Conservation (phyloP, 1,140 invertebrate species). For the Eciton burchellii region DNA sequence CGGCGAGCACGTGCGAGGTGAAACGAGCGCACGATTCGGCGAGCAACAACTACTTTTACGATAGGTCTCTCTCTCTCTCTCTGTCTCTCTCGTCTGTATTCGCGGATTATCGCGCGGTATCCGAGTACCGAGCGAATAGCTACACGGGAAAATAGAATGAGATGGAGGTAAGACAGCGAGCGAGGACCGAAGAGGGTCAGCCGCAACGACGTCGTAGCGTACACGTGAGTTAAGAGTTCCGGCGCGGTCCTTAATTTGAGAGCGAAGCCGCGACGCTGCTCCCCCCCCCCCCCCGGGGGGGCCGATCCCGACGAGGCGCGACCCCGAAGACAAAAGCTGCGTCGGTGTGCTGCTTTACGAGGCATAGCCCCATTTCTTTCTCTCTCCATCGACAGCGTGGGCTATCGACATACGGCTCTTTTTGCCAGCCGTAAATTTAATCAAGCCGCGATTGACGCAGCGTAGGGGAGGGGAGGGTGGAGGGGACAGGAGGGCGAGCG, state of each 20-base stretch:
- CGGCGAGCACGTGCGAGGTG: conserved; percentile 38
- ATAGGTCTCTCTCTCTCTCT: conserved; percentile 8
- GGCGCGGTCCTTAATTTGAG: conserved; percentile 57
- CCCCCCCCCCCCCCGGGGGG: no score
- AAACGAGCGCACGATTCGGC: conserved; percentile 48
- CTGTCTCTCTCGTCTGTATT: conserved; percentile 39
- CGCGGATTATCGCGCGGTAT: conserved; percentile 53
- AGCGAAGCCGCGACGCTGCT: conserved; percentile 14
- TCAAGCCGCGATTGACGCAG: conserved; percentile 76
- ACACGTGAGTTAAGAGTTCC: conserved; percentile 60
- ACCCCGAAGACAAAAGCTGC: conserved; percentile 37
- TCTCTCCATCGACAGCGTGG: conserved; percentile 24
- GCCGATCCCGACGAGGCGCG: conserved; percentile 25
- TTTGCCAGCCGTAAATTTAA: conserved; percentile 72
- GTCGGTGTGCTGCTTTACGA: conserved; percentile 60
- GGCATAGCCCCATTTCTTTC: no score
- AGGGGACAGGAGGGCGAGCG: background rate
- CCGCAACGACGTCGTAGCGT: conserved; percentile 16
- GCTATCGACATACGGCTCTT: conserved; percentile 45
- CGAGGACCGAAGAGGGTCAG: conserved; percentile 25
- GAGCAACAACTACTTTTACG: conserved; percentile 70
- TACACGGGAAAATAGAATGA: conserved; percentile 62
- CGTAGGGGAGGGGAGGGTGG: conserved; percentile 18
- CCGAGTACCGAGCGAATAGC: conserved; percentile 35
- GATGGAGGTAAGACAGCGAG: background rate